Conservation (phyloP, 2,888 invertebrate genomes). For the Aromia moschata region DNA sequence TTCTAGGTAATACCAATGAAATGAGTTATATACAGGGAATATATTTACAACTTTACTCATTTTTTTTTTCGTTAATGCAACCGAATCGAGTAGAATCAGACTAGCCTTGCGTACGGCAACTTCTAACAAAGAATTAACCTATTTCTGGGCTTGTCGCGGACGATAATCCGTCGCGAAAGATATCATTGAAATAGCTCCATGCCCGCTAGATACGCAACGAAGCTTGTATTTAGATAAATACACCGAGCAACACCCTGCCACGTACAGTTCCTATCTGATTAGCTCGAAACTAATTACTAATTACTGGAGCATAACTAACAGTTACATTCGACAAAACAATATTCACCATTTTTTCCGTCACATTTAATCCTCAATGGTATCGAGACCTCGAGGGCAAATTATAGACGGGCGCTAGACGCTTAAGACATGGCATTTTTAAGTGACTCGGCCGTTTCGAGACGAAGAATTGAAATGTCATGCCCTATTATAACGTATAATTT, state of each 20-base stretch:
- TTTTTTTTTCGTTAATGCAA: no score
- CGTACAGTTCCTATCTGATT: not conserved
- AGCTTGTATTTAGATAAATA: slow-evolving; percentile 8
- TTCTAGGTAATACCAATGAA: no score
- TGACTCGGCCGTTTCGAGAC: not conserved
- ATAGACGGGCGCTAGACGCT: not conserved
- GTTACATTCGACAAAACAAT: not conserved
- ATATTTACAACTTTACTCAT: no score
- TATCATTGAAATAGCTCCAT: no score
- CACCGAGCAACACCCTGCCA: not conserved
- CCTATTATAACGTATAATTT: slow-evolving; percentile 6
- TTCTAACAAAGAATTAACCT: no score
- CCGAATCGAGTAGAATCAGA: no score
- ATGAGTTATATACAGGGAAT: no score
- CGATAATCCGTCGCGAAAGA: no score
- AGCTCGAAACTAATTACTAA: not conserved
- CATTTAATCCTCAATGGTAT: slow-evolving; percentile 1
- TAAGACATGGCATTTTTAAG: not conserved
- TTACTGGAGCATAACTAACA: no score
- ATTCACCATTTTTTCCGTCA: not conserved
- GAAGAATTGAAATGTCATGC: slow-evolving; percentile 1
- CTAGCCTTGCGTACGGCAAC: no score
- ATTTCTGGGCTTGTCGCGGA: no score
- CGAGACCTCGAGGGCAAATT: not conserved
- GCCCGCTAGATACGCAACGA: no score